Evolutionary conservation across 1,140 invertebrate genomes (phyloP).

Genomic region (Xylocopa sonorina): DNA sequence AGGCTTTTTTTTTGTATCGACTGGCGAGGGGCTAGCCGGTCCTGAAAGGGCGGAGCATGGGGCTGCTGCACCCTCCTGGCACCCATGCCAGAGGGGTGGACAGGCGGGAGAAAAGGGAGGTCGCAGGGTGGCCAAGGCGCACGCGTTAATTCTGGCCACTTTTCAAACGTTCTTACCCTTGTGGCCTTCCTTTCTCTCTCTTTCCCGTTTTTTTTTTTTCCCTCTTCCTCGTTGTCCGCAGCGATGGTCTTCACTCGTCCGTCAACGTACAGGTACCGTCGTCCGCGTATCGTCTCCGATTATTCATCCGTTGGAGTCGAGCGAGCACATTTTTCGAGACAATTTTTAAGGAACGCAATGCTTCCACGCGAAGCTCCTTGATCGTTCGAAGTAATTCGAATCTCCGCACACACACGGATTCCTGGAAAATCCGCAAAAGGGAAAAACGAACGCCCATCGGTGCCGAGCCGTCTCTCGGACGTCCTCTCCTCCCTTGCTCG

Average conservation of each 20-base stretch:
- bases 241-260: background rate
- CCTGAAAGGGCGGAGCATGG: constrained; percentile 51
- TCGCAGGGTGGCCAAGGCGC: constrained; percentile 53
- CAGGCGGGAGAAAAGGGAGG: constrained; percentile 20
- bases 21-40: constrained; percentile 50
- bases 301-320: background rate
- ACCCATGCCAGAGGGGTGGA: constrained; percentile 23
- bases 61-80: constrained; percentile 40
- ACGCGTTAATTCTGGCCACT: constrained; percentile 79
- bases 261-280: background rate
- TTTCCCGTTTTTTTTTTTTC: constrained; percentile 52
- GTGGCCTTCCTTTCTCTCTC: constrained; percentile 59
- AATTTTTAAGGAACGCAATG: background rate
- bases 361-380: too few relatives aligned
- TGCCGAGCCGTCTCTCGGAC: background rate
- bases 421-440: constrained; percentile 1
- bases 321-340: background rate
- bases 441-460: constrained; percentile 40
- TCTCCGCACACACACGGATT: background rate
- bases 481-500: background rate
- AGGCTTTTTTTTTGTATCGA: constrained; percentile 67
- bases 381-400: background rate
- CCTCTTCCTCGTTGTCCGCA: constrained; percentile 20
- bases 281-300: background rate
- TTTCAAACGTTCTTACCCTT: constrained; percentile 72